Conservation (phyloP, 2,888 invertebrate genomes). For the Poecilobothrus nobilitatus region DNA sequence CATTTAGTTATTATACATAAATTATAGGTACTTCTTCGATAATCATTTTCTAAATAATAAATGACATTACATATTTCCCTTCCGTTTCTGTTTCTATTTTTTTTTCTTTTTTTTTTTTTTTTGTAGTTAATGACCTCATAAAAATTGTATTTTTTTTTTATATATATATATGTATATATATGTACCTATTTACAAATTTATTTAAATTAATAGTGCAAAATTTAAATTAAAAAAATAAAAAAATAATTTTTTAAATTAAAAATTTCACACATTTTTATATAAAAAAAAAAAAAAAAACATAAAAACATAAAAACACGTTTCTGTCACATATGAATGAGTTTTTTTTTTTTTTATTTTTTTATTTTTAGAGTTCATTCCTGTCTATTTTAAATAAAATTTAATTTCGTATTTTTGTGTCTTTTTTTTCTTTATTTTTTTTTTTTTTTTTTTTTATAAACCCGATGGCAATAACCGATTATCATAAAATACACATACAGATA, state of each 20-base stretch:
- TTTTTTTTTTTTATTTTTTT: no score
- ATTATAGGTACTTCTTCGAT: no score
- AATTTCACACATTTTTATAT: background rate
- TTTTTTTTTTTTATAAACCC: background rate
- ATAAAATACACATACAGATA: background rate
- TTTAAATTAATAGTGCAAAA: background rate
- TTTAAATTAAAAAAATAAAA: background rate
- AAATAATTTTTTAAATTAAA: background rate
- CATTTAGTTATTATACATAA: no score
- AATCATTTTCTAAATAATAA: no score
- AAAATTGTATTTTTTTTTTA: background rate
- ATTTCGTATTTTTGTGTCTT: background rate
- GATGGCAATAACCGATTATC: conserved; percentile 1
- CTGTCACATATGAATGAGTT: background rate
- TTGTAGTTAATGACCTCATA: background rate
- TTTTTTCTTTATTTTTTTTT: background rate
- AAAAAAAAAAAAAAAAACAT: background rate
- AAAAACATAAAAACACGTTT: background rate
- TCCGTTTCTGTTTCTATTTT: no score
- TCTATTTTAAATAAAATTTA: background rate
- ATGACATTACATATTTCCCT: no score
- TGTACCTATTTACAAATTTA: background rate
- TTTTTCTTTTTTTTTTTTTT: no score
- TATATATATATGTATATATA: no score
- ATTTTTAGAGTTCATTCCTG: background rate